Evolutionary conservation across 1,140 invertebrate genomes (phyloP).

Genomic region (Planococcus citri): DNA sequence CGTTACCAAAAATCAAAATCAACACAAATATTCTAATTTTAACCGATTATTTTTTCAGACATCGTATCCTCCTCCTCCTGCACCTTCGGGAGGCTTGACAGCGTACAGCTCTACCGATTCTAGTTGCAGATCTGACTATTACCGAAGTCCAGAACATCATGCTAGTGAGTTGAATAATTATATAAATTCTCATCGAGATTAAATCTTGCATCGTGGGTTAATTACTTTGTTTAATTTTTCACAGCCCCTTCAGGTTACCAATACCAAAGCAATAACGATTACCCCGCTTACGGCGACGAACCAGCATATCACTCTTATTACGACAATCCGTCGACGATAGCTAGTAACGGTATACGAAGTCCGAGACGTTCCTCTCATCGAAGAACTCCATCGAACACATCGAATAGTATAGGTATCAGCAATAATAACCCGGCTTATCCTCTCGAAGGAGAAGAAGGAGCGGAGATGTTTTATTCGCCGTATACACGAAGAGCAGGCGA

Average conservation of each 20-base stretch:
- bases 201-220: too few relatives aligned
- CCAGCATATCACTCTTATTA: conserved; percentile 31
- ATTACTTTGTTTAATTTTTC: background rate
- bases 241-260: conserved; percentile 5
- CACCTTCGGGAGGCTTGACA: background rate
- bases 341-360: conserved; percentile 12
- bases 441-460: conserved; percentile 36
- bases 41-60: background rate
- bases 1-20: too few relatives aligned
- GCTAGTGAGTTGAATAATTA: background rate
- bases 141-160: background rate
- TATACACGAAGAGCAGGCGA: conserved; percentile 24
- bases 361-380: conserved; percentile 39
- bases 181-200: too few relatives aligned
- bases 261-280: conserved; percentile 19
- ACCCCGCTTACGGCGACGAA: conserved; percentile 45
- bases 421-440: conserved; percentile 47
- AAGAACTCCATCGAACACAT: conserved; percentile 56
- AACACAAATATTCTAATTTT: background rate
- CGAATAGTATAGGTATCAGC: conserved; percentile 43
- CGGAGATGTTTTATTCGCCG: conserved; percentile 16
- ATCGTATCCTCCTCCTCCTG: conserved; percentile 8
- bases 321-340: background rate
- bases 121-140: conserved; percentile 18
- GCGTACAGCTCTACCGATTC: conserved; percentile 12